phyloP scores from a whole-genome alignment of 2,797 vertebrate genomes.

The Notoglanidium macrostoma region DNA sequence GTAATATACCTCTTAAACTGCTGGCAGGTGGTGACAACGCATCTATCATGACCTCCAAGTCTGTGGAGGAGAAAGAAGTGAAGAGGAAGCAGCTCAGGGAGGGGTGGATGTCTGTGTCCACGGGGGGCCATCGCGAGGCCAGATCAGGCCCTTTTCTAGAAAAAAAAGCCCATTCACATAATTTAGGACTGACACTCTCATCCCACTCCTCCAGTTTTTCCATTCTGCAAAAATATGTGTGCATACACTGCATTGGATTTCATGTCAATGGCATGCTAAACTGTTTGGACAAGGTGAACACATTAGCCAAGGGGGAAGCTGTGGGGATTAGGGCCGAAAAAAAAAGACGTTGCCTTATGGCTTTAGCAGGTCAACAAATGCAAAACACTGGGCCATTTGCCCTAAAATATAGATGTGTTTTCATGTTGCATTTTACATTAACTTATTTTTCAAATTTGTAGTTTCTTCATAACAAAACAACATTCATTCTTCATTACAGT shows the following conservation, averaged over 20 bases:
- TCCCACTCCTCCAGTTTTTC: conserved; percentile 39
- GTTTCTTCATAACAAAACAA: conserved; percentile 46
- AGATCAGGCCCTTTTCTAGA: conserved; percentile 34
- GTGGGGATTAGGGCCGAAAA: conserved; percentile 14
- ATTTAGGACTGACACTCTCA: conserved; percentile 52
- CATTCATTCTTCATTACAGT: conserved; percentile 28
- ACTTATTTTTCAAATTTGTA: conserved; percentile 8
- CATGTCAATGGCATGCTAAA: conserved; percentile 30
- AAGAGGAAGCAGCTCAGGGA: conserved; percentile 44
- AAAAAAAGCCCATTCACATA: conserved; percentile 47
- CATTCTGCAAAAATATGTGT: conserved; percentile 46
- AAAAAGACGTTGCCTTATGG: conserved; percentile 34
- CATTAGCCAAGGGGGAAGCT: conserved; percentile 47
- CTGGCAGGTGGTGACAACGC: conserved; percentile 63
- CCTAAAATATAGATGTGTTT: conserved; percentile 42
- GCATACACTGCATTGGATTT: conserved; percentile 43
- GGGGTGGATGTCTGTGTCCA: conserved; percentile 43
- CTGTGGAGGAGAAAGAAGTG: conserved; percentile 39
- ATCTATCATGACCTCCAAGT: conserved; percentile 58
- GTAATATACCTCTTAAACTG: conserved; percentile 57
- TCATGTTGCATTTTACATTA: conserved; percentile 19
- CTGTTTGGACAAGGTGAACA: conserved; percentile 61
- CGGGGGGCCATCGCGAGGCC: conserved; percentile 34
- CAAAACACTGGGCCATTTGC: conserved; percentile 7
- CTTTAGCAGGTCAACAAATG: conserved; percentile 50